These are phyloP conservation scores for Sminthopsis crassicaudata DNA, from an alignment of 2,113 vertebrate genomes.

Conservation along the genomic window DNA sequence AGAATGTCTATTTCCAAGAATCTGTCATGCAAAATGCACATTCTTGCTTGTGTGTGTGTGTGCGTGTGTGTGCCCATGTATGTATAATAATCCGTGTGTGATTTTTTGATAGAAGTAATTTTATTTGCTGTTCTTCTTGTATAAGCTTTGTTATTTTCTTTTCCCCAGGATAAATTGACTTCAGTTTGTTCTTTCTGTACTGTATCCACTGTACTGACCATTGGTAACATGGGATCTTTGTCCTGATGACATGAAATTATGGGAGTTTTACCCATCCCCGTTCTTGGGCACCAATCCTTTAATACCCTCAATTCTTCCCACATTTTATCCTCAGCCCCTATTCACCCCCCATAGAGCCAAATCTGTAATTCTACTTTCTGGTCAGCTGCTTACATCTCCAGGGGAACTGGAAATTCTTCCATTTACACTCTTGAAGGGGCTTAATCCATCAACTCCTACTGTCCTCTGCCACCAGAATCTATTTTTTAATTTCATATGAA, in stretches of 20 bases:
- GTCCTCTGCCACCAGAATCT: not conserved
- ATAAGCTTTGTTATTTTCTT: constrained; percentile 75
- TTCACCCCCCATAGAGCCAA: constrained; percentile 24
- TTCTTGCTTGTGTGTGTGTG: constrained; percentile 83
- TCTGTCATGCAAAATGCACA: constrained; percentile 82
- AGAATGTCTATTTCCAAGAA: constrained; percentile 91
- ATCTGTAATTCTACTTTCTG: constrained; percentile 68
- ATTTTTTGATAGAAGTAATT: constrained; percentile 71
- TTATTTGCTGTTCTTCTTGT: constrained; percentile 79
- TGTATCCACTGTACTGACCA: constrained; percentile 72
- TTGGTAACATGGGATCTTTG: constrained; percentile 79
- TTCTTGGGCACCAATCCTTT: constrained; percentile 66
- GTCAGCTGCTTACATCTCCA: constrained; percentile 74
- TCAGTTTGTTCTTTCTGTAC: constrained; percentile 78
- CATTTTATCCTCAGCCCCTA: constrained; percentile 31
- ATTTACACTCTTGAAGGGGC: constrained; percentile 10
- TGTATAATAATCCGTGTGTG: constrained; percentile 77
- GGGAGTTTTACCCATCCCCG: constrained; percentile 63
- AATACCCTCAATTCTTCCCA: constrained; percentile 63
- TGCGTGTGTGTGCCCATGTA: constrained; percentile 77
- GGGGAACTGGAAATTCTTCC: constrained; percentile 76
- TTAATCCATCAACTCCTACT: not conserved
- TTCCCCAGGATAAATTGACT: constrained; percentile 77
- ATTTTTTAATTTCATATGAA: constrained; percentile 69
- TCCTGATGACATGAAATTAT: constrained; percentile 74